A percentile compares a stretch with the other conserved stretches of the same genome.
These are phyloP conservation scores for Philaethria dido DNA, from an alignment of 2,888 invertebrate species.

Conservation along the genomic window DNA sequence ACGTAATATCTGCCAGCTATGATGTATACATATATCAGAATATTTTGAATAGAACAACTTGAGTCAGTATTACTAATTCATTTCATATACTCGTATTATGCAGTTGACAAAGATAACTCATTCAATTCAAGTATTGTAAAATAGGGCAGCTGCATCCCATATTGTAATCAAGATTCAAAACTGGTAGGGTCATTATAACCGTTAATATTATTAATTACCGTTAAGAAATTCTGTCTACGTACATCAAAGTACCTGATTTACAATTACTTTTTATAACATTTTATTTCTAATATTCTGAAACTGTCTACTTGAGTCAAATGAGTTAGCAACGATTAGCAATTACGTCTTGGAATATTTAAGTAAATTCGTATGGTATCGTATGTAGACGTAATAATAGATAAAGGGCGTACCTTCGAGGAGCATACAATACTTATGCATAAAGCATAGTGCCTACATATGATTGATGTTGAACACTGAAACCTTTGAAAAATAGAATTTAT, in stretches of 20 bases:
- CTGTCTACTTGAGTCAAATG: neutral
- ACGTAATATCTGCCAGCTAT: neutral
- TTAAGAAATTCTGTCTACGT: neutral
- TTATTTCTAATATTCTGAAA: neutral
- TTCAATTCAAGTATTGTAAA: slow-evolving; percentile 6
- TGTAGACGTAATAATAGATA: neutral
- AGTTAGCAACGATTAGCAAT: slow-evolving; percentile 1
- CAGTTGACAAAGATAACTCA: neutral
- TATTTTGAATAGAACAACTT: neutral
- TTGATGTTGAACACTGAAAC: neutral
- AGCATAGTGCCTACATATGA: neutral
- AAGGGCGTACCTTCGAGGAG: neutral
- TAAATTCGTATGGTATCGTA: neutral
- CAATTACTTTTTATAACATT: neutral
- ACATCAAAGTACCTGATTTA: neutral
- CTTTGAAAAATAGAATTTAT: neutral
- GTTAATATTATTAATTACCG: slow-evolving; percentile 8
- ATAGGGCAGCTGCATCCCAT: slow-evolving; percentile 9
- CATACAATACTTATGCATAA: neutral
- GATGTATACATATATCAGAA: neutral
- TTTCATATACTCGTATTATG: neutral
- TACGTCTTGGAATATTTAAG: neutral
- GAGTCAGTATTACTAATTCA: neutral
- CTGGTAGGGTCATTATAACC: slow-evolving; percentile 1
- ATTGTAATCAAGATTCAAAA: slow-evolving; percentile 2